phyloP scores from a whole-genome alignment of 1,140 invertebrate species.

The Ruditapes philippinarum region DNA sequence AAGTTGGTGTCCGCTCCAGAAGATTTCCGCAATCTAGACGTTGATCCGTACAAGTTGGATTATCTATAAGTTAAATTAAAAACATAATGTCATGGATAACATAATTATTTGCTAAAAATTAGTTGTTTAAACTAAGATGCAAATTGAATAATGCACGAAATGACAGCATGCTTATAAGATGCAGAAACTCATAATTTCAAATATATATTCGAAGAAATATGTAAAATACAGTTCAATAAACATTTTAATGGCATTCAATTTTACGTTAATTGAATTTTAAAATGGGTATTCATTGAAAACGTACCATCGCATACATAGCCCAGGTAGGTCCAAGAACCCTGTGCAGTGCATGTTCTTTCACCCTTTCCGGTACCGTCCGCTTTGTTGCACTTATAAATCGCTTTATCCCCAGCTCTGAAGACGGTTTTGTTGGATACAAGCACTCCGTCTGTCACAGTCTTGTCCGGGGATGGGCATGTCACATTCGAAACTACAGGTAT shows the following conservation, averaged over 20 bases:
- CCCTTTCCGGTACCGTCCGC: not conserved
- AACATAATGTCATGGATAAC: no score
- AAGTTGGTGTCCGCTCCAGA: not conserved
- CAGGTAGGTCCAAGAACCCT: constrained; percentile 29
- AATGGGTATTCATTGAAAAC: no score
- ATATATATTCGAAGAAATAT: no score
- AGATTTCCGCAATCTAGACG: not conserved
- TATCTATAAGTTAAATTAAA: constrained; percentile 7
- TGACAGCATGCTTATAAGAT: no score
- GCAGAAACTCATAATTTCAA: not conserved
- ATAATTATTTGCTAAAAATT: no score
- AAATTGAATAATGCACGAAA: no score
- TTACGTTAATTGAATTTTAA: no score
- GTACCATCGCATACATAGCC: constrained; percentile 22
- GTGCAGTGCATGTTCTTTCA: constrained; percentile 8
- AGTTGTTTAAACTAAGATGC: no score
- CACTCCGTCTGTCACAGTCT: not conserved
- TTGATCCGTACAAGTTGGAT: constrained; percentile 2
- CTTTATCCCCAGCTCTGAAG: constrained; percentile 17
- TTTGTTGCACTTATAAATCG: not conserved
- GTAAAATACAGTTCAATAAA: no score
- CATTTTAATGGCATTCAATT: no score
- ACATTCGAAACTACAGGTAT: not conserved
- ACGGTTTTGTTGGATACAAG: not conserved
- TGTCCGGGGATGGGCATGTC: not conserved